phyloP scores from a whole-genome alignment of 2,888 invertebrate genomes.

The Oscheius sp. region DNA sequence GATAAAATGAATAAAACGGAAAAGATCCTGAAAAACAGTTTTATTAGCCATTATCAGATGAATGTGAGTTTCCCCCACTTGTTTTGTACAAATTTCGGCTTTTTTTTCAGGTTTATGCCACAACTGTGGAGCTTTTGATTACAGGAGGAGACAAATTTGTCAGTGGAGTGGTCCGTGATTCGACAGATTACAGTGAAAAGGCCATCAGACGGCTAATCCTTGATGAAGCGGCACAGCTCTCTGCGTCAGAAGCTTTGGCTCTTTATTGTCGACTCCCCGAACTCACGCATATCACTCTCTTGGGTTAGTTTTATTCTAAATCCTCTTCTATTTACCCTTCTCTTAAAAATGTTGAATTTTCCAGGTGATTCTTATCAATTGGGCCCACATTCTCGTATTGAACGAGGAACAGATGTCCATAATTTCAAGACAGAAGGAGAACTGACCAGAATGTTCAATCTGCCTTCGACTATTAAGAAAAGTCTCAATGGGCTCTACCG shows the following conservation, averaged over 20 bases:
- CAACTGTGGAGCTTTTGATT: slow-evolving; percentile 3
- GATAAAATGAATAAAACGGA: too few relatives aligned
- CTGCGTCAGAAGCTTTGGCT: slow-evolving; percentile 23
- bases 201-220: slow-evolving; percentile 18
- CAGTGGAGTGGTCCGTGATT: too few relatives aligned
- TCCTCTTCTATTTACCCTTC: too few relatives aligned
- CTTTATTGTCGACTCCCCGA: slow-evolving; percentile 15
- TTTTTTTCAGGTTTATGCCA: slow-evolving; percentile 17
- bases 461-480: neutral
- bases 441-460: neutral
- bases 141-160: neutral
- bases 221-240: slow-evolving; percentile 19
- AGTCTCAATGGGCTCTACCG: slow-evolving; percentile 18
- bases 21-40: too few relatives aligned
- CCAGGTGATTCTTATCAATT: slow-evolving; percentile 24
- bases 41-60: too few relatives aligned
- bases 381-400: slow-evolving; percentile 1
- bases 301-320: slow-evolving; percentile 18
- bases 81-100: too few relatives aligned
- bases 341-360: too few relatives aligned
- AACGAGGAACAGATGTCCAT: neutral
- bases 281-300: slow-evolving; percentile 8
- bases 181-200: neutral
- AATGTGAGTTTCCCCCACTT: too few relatives aligned
- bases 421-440: slow-evolving; percentile 9